Conservation (phyloP, 2,888 invertebrate genomes). For the Muschampia plurimacula region DNA sequence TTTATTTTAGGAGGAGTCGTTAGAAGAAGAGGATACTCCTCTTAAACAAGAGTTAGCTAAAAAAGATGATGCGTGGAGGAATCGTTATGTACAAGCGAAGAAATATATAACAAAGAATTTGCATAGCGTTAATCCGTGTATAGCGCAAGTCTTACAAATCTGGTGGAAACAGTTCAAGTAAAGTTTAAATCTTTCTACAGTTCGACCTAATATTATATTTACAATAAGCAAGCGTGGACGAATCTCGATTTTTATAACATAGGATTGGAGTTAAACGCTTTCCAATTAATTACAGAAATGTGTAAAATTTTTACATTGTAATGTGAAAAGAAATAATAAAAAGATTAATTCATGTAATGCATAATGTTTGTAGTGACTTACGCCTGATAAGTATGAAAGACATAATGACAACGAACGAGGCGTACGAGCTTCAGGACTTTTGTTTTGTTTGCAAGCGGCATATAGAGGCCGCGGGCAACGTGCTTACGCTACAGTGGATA, state of each 20-base stretch:
- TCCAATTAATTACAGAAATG: no score
- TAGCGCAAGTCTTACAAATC: slow-evolving; percentile 91
- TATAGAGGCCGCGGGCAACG: slow-evolving; percentile 88
- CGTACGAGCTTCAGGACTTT: slow-evolving; percentile 90
- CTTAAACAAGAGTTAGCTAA: slow-evolving; percentile 85
- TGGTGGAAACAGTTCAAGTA: slow-evolving; percentile 93
- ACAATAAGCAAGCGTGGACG: no score
- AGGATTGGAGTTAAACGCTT: no score
- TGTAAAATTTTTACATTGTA: no score
- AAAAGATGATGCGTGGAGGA: slow-evolving; percentile 89
- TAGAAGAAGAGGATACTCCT: slow-evolving; percentile 80
- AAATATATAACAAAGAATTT: slow-evolving; percentile 84
- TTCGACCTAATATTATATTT: no score
- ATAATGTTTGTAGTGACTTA: slow-evolving; percentile 76
- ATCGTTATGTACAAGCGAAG: slow-evolving; percentile 71
- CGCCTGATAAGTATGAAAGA: slow-evolving; percentile 86
- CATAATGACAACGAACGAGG: slow-evolving; percentile 84
- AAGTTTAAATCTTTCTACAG: slow-evolving; percentile 42
- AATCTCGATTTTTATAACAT: no score
- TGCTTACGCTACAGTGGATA: slow-evolving; percentile 87
- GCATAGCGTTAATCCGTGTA: slow-evolving; percentile 92
- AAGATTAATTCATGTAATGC: no score
- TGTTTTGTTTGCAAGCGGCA: slow-evolving; percentile 79
- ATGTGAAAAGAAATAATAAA: no score
- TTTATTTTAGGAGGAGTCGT: slow-evolving; percentile 70